These are phyloP conservation scores for Seriola aureovittata DNA, from an alignment of 2,113 vertebrate species.

Conservation along the genomic window DNA sequence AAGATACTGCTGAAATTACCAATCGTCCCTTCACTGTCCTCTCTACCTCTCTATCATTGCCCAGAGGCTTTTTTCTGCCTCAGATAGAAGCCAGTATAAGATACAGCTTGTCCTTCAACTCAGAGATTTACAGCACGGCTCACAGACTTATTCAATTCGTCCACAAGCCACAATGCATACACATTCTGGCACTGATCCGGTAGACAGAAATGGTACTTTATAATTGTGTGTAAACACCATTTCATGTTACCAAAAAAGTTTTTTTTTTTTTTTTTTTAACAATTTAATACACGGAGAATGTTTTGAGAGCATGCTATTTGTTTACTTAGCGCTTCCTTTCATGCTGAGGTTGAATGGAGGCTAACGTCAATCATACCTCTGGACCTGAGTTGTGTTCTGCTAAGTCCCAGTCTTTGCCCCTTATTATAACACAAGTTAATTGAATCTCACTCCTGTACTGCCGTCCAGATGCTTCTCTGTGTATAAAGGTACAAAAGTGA, in stretches of 20 bases:
- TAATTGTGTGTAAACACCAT: slow-evolving; percentile 59
- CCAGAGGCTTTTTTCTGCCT: slow-evolving; percentile 62
- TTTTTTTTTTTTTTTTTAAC: slow-evolving; percentile 24
- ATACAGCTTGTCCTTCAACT: slow-evolving; percentile 81
- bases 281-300: slow-evolving; percentile 63
- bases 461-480: slow-evolving; percentile 79
- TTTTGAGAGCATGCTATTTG: slow-evolving; percentile 76
- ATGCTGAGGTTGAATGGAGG: slow-evolving; percentile 80
- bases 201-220: slow-evolving; percentile 36
- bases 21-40: slow-evolving; percentile 51
- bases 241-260: slow-evolving; percentile 58
- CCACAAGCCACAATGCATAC: slow-evolving; percentile 73
- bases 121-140: slow-evolving; percentile 77
- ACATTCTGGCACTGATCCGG: slow-evolving; percentile 64
- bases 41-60: slow-evolving; percentile 53
- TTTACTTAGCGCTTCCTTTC: slow-evolving; percentile 81
- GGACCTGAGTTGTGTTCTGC: slow-evolving; percentile 77
- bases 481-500: slow-evolving; percentile 80
- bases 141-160: slow-evolving; percentile 79
- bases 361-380: slow-evolving; percentile 79
- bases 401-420: slow-evolving; percentile 79
- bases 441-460: slow-evolving; percentile 81
- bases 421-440: slow-evolving; percentile 87
- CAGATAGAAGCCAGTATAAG: slow-evolving; percentile 69
- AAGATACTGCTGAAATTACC: slow-evolving; percentile 60